Percentiles rank a stretch among this genome's conserved stretches.
Evolutionary conservation across 1,140 invertebrate genomes (phyloP).

Genomic region (Parasteatoda tepidariorum): DNA sequence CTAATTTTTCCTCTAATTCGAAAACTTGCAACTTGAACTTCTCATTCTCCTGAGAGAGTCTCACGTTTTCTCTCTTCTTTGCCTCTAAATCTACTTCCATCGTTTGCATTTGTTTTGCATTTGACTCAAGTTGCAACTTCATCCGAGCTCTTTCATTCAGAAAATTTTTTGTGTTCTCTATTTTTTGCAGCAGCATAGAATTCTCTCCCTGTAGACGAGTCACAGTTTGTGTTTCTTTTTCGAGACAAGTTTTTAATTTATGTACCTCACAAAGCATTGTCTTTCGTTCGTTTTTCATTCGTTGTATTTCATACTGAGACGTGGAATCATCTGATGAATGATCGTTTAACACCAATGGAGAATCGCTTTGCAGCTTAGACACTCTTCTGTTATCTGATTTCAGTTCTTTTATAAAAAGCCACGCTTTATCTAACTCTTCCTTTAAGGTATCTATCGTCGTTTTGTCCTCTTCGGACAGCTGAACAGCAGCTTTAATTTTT

Average conservation of each 20-base stretch:
- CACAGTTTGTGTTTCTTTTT: not conserved
- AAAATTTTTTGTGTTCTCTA: not conserved
- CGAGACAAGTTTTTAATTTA: not conserved
- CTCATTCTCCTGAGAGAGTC: not conserved
- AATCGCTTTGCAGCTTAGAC: not conserved
- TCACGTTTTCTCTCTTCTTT: not conserved
- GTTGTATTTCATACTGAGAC: not conserved
- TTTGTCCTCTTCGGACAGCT: conserved; percentile 30
- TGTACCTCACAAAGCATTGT: not conserved
- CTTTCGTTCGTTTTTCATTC: not conserved
- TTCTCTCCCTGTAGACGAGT: not conserved
- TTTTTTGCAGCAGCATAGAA: not conserved
- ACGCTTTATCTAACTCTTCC: conserved; percentile 26
- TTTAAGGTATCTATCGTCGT: conserved; percentile 18
- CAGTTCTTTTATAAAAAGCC: conserved; percentile 5
- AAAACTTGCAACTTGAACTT: conserved; percentile 7
- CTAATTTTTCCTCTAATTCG: conserved; percentile 38
- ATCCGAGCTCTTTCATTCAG: not conserved
- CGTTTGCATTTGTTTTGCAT: not conserved
- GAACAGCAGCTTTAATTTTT: conserved; percentile 17
- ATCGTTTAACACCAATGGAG: too few relatives aligned
- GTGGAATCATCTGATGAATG: not conserved
- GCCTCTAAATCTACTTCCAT: not conserved
- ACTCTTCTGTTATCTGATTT: not conserved
- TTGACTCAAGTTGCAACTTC: not conserved